Evolutionary conservation across 2,888 invertebrate species (phyloP).

Genomic region (Epiblema foenella): DNA sequence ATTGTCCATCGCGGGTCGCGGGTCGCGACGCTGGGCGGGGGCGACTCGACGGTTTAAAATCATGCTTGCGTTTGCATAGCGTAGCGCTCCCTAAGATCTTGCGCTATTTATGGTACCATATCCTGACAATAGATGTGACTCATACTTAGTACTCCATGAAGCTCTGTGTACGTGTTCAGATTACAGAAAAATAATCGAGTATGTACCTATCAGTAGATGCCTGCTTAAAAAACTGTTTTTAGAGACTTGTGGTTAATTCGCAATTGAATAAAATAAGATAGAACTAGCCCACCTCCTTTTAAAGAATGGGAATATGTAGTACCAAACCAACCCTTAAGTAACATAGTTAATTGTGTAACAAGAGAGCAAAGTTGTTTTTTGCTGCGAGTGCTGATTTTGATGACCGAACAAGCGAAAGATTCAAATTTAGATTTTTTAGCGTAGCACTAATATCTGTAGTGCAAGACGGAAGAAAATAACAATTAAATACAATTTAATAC

Average conservation of each 20-base stretch:
- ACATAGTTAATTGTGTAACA: no score
- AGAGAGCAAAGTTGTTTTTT: no score
- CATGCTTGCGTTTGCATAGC: constrained; percentile 54
- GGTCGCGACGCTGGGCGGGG: constrained; percentile 46
- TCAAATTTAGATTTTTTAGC: no score
- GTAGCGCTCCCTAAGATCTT: constrained; percentile 63
- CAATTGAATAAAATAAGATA: no score
- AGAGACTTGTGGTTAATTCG: neutral
- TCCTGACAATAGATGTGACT: constrained; percentile 70
- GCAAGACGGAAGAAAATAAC: no score
- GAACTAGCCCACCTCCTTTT: no score
- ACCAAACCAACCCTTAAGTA: no score
- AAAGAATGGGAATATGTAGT: no score
- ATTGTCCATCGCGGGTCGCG: constrained; percentile 62
- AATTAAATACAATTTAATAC: no score
- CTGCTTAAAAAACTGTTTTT: neutral
- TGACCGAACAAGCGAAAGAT: no score
- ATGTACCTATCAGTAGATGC: constrained; percentile 1
- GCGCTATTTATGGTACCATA: constrained; percentile 71
- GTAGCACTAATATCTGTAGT: no score
- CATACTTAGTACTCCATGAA: constrained; percentile 58
- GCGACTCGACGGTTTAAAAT: constrained; percentile 57
- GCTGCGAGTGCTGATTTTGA: no score
- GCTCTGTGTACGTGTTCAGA: constrained; percentile 58
- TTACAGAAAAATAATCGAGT: constrained; percentile 55